A percentile compares a stretch with the other conserved stretches of the same genome.
phyloP scores from a whole-genome alignment of 2,888 invertebrate species.

The Clanis bilineata region DNA sequence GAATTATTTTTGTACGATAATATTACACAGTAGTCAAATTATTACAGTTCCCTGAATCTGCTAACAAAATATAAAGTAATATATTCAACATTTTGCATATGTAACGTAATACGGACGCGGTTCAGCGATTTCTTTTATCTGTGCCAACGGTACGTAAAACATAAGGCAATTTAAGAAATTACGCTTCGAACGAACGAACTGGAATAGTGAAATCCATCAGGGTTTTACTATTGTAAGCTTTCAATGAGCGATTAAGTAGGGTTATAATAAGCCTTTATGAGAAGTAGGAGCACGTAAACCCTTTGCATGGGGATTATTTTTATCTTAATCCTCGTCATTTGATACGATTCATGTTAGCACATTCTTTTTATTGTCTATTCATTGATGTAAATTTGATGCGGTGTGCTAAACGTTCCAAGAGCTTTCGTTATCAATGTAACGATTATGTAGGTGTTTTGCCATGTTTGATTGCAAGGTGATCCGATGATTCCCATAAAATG shows the following conservation, averaged over 20 bases:
- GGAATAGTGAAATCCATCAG: slow-evolving; percentile 36
- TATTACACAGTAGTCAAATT: slow-evolving; percentile 6
- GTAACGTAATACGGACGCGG: slow-evolving; percentile 27
- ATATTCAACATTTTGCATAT: slow-evolving; percentile 16
- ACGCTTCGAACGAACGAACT: slow-evolving; percentile 34
- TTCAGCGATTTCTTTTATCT: slow-evolving; percentile 43
- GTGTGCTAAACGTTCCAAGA: not conserved
- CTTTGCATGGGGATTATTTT: slow-evolving; percentile 6
- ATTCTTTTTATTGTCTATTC: not conserved
- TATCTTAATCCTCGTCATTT: not conserved
- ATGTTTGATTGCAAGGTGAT: not conserved
- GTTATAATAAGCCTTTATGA: slow-evolving; percentile 1
- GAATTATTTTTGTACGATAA: not conserved
- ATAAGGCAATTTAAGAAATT: slow-evolving; percentile 46
- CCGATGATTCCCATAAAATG: not conserved
- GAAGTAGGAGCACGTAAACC: not conserved
- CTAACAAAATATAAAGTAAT: not conserved
- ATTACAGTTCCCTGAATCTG: not conserved
- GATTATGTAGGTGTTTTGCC: not conserved
- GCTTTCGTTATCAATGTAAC: not conserved
- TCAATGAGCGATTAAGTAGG: slow-evolving; percentile 8
- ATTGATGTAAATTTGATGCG: not conserved
- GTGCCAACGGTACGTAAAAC: slow-evolving; percentile 42
- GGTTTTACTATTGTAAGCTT: slow-evolving; percentile 9
- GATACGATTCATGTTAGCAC: not conserved